Evolutionary conservation across 2,888 invertebrate genomes (phyloP), one percentile per base, ranked within the genome.

Genomic region (Ypsolopha scabrella): DNA sequence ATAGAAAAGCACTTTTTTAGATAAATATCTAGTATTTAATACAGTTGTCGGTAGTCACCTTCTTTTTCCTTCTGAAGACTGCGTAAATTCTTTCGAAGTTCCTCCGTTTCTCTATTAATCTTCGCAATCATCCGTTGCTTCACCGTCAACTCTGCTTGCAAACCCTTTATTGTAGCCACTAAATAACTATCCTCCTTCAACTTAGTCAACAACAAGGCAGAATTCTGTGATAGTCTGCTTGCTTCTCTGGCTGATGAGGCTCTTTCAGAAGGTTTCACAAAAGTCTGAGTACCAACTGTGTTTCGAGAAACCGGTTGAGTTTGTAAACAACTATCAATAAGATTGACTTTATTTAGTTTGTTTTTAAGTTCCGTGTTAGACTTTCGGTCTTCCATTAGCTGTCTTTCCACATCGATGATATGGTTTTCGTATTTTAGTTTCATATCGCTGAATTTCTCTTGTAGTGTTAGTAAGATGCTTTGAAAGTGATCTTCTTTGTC

Each of bases 61-160:
- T 94, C 94, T 60, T 93, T 88, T 66, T 94, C 94, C 61, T 91
- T 93, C 65, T 94, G 94, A 62, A 94, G 75, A 65, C 91, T 90
- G 51, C 90, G 86, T 64, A 94, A 92, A 46, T 93, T 93, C 69
- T 92, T 94, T 63, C 90, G 90, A 52, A 92, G 72, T 55, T 94
- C 94, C 41, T 94, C 93, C 44, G 92, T 82, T 65, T 94, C 94
- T 58, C 92, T 90, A 41, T 92, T 92, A 48, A 94, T 80, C 57
- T 92, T 92, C 38, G 88, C 83, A 55, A 93, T 88, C 1, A 90
- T 88, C 59, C 93, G 92, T 62, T 94, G 94, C 70, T 94, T 94
- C 37, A 89, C 89, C 4, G 90, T 88, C 50, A 94, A 68, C 65
- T 94, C 94, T 0, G 91, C 75, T 67, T 94, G 92, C 65, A 94